Conservation (phyloP, 2,113 vertebrate genomes). For the Eulacestoma nigropectus region DNA sequence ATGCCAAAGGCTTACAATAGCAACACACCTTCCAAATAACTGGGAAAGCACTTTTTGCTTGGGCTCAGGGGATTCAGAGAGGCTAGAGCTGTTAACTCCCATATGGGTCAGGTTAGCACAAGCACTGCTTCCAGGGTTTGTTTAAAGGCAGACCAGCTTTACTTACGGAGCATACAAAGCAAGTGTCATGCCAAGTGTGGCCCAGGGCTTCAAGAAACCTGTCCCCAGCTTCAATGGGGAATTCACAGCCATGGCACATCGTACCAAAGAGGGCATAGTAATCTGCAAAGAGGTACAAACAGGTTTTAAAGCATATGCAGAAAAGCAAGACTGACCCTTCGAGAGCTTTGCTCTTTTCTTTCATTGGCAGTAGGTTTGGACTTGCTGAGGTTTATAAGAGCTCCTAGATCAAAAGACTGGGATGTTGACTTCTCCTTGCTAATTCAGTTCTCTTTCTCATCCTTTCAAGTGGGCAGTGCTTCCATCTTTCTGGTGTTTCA, state of each 20-base stretch:
- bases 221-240: conserved; percentile 96
- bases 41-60: conserved; percentile 12
- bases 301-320: neutral
- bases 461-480: neutral
- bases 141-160: neutral
- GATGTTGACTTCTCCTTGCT: neutral
- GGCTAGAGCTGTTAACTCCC: neutral
- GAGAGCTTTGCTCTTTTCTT: neutral
- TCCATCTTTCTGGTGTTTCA: neutral
- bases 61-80: neutral
- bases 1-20: neutral
- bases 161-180: conserved; percentile 94
- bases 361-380: neutral
- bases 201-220: conserved; percentile 93
- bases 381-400: neutral
- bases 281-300: conserved; percentile 71
- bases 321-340: neutral
- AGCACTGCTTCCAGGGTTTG: neutral
- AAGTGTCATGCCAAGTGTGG: conserved; percentile 95
- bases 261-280: conserved; percentile 91
- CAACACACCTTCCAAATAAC: conserved; percentile 2
- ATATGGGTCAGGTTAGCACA: neutral
- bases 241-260: conserved; percentile 92
- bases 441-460: neutral
- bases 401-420: accelerated